Evolutionary conservation across 2,113 vertebrate genomes (phyloP), one percentile per base, ranked within the genome.

Genomic region (Dinomys branickii): DNA sequence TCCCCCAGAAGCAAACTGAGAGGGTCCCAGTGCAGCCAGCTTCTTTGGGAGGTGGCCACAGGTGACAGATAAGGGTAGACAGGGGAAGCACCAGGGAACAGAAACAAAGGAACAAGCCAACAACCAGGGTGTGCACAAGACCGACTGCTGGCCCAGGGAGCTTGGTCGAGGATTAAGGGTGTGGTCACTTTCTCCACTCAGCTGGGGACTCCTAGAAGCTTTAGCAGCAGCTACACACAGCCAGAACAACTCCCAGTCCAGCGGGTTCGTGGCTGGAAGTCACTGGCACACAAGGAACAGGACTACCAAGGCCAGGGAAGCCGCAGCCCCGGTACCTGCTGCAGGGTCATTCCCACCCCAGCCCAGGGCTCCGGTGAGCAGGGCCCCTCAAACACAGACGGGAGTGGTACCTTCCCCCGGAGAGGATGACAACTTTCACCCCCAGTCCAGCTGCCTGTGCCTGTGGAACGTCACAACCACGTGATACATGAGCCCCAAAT

Each of bases 391-490:
- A 17, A 88, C 35, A 28, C 7, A 5, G 41, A 5, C 3, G 35
- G 54, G 26, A 69, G 20, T 30, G 14, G 44, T 38, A 54, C 10
- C 52, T 50, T 33, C 8, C 6, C 4, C 11, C 41, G 20, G 50
- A 63, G 24, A 58, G 81, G 54, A 92, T 5, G 28, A 91, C 44
- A 17, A 82, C 0, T 22, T 35, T 35, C 4, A 91, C 0, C n/a
- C 47, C 28, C 44, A 26, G 11, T 63, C 56, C 47, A 5, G 5
- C 44, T 63, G 47, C 63, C 56, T 11, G 4, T 44, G 58, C 33
- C 2, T 1, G 7, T n/a, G 20, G 5, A 3, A 6, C 8, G 24
- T 10, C 6, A 1, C 24, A 26, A 33, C 17, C 2, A 56, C 24
- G 47, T 20, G 33, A 30, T 22, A 7, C 4, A 5, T 1, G 17